phyloP scores from a whole-genome alignment of 2,888 invertebrate species.

The Clostera curtula region DNA sequence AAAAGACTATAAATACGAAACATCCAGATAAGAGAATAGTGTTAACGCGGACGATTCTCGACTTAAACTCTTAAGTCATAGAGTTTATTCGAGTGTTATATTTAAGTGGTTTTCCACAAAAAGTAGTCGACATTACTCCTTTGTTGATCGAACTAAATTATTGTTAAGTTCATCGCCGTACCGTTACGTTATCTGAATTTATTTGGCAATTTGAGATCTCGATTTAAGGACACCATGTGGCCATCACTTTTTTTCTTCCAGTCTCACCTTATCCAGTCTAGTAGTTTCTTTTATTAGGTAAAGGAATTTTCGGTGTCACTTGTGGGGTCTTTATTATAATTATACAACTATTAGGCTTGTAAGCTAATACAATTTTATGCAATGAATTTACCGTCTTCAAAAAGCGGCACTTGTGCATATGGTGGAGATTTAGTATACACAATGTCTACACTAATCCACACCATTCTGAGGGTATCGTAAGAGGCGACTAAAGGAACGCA shows the following conservation, averaged over 20 bases:
- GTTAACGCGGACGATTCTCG: background rate
- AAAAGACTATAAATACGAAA: constrained; percentile 53
- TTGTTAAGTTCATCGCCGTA: constrained; percentile 24
- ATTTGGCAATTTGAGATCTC: constrained; percentile 30
- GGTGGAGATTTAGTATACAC: too few species aligned
- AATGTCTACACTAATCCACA: too few species aligned
- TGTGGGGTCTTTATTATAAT: too few species aligned
- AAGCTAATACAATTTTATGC: too few species aligned
- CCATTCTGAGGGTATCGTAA: too few species aligned
- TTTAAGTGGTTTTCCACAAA: constrained; percentile 18
- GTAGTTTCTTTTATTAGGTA: constrained; percentile 20
- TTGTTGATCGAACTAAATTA: constrained; percentile 35
- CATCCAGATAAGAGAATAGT: constrained; percentile 6
- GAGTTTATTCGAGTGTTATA: background rate
- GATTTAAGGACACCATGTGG: constrained; percentile 28
- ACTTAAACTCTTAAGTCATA: background rate
- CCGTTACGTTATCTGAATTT: constrained; percentile 36
- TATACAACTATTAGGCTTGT: too few species aligned
- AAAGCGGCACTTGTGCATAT: too few species aligned
- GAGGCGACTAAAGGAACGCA: too few species aligned
- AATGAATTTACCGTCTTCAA: too few species aligned
- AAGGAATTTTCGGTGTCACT: too few species aligned
- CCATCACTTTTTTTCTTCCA: constrained; percentile 12
- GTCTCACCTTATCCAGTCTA: constrained; percentile 20
- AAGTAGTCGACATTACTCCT: constrained; percentile 33